Conservation (phyloP, 2,113 vertebrate genomes). For the Saccopteryx leptura region DNA sequence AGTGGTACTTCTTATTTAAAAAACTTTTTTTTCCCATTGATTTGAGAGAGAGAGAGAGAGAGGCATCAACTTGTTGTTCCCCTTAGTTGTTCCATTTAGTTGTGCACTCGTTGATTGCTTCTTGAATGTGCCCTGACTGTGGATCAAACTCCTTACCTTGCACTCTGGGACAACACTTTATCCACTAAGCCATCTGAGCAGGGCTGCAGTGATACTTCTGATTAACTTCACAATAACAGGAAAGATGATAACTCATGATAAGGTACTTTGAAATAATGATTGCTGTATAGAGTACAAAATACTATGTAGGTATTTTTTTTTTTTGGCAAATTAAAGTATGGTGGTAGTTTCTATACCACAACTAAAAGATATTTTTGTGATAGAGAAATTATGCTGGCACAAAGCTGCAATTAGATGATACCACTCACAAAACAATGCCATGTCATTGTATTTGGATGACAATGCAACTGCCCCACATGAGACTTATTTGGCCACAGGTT, state of each 20-base stretch:
- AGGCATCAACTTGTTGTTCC: too few relatives aligned
- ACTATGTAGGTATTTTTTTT: not conserved
- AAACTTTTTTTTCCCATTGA: too few relatives aligned
- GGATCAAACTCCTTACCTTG: too few relatives aligned
- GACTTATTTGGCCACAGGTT: not conserved
- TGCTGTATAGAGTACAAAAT: slow-evolving; percentile 8
- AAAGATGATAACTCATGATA: slow-evolving; percentile 31
- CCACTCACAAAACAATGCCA: not conserved
- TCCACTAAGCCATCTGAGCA: too few relatives aligned
- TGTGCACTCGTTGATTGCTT: too few relatives aligned
- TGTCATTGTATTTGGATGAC: slow-evolving; percentile 44
- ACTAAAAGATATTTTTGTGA: slow-evolving; percentile 52
- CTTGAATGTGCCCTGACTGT: too few relatives aligned
- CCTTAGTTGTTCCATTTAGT: too few relatives aligned
- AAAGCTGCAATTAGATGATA: not conserved
- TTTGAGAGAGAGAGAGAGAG: too few relatives aligned
- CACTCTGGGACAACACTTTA: too few relatives aligned
- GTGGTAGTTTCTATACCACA: slow-evolving; percentile 32
- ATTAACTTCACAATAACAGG: slow-evolving; percentile 35
- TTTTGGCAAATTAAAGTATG: slow-evolving; percentile 34
- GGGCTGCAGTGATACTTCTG: slow-evolving; percentile 12
- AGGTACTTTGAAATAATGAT: slow-evolving; percentile 50
- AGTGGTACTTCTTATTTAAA: not conserved
- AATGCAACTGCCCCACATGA: not conserved
- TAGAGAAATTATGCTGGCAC: not conserved